These are phyloP conservation scores for Mythimna albipuncta DNA, from an alignment of 2,888 invertebrate species.

Conservation along the genomic window DNA sequence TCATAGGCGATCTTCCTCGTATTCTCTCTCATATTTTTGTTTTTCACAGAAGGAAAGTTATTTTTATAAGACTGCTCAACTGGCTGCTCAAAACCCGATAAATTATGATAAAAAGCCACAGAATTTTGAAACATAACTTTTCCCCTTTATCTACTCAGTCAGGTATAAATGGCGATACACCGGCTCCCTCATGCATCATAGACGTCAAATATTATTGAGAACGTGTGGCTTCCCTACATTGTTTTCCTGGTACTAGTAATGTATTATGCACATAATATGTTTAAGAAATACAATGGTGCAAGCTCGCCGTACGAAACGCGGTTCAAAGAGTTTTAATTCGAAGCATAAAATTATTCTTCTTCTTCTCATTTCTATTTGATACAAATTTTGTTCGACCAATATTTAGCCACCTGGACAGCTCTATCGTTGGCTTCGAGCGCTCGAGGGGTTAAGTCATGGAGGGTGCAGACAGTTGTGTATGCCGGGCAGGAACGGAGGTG, in stretches of 20 bases:
- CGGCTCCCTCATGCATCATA: slow-evolving; percentile 42
- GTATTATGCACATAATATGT: slow-evolving; percentile 34
- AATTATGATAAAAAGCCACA: slow-evolving; percentile 31
- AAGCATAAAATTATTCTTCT: background rate
- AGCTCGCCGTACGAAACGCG: background rate
- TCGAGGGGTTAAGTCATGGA: too few species aligned
- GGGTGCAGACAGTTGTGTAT: too few species aligned
- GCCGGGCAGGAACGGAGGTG: too few species aligned
- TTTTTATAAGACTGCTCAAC: background rate
- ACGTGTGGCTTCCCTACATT: slow-evolving; percentile 34
- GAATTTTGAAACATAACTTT: slow-evolving; percentile 13
- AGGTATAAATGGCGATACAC: slow-evolving; percentile 41
- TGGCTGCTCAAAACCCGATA: background rate
- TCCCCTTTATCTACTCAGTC: slow-evolving; percentile 32
- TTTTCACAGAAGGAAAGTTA: background rate
- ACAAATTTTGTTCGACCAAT: too few species aligned
- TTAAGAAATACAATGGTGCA: slow-evolving; percentile 22
- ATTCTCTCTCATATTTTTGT: background rate
- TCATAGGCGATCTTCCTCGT: too few species aligned
- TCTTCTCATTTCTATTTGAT: too few species aligned
- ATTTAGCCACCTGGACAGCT: too few species aligned
- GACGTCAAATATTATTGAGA: slow-evolving; percentile 51
- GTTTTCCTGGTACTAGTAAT: slow-evolving; percentile 38
- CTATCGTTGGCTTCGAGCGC: too few species aligned
- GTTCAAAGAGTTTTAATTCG: slow-evolving; percentile 6